Base-by-base conservation (phyloP, 2,113 vertebrate genomes). In the Heterochromis multidens region DNA sequence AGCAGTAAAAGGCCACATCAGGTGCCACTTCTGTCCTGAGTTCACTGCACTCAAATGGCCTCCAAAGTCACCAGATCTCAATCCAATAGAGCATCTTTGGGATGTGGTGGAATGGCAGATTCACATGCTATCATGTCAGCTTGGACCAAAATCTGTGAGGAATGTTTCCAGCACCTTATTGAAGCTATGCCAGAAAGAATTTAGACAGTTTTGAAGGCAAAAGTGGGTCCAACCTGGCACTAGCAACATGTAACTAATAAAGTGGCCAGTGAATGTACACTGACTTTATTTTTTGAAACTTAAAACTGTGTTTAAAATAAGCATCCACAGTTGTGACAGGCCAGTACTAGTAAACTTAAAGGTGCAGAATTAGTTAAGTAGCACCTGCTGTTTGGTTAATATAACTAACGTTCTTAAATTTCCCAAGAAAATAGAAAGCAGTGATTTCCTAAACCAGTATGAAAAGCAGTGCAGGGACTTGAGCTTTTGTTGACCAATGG, bases 401-500 rank as follows among this genome's bases (percentile, higher is more conserved):
- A 87, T 77, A 86, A 77, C 67, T 54, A 43, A 78, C n/a, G 58
- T 65, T 81, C 31, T 62, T 62, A 37, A 84, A 37, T 46, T 63
- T 37, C 19, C 13, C 25, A 25, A 62, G 40, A 61, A 84, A 88
- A 46, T 17, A 60, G 9, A 43, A 7, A 25, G 13, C 46, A 52
- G 46, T 23, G 74, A 67, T 77, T 82, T 58, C 88, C 67, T 40
- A 74, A 90, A 17, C 79, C 57, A 78, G 81, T 80, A 67, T 84
- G 61, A 87, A 74, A 79, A 90, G 79, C 37, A 89, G 58, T 80
- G 62, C 61, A 74, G 79, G 60, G 81, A 84, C 61, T 35, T 11
- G 49, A 46, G 80, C 76, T 77, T 82, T 91, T 76, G 80, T 62
- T 88, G 83, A 79, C 85, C 80, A 16, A 54, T 81, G 72, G 52